Percentiles rank a stretch among this genome's conserved stretches.
Conservation (phyloP, 2,797 vertebrate species). For the Crenuchus spilurus region DNA sequence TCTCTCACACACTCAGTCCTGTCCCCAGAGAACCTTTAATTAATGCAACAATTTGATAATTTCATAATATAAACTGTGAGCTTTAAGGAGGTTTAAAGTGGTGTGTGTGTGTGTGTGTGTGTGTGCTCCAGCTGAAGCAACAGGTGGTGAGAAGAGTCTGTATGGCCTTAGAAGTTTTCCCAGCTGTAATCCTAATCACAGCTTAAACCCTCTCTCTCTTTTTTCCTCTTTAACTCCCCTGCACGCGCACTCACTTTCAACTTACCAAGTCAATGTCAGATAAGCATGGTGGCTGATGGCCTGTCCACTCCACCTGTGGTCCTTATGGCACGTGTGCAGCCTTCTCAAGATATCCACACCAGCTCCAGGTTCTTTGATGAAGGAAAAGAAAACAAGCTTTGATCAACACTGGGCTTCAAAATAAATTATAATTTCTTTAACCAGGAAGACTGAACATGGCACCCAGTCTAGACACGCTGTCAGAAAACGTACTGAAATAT, state of each 20-base stretch:
- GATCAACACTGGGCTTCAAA: too few species aligned
- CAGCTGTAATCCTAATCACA: slow-evolving; percentile 26
- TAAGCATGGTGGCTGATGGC: slow-evolving; percentile 23
- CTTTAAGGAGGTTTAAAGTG: neutral
- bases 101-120: slow-evolving; percentile 13
- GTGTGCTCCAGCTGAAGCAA: slow-evolving; percentile 18
- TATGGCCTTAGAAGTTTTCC: neutral
- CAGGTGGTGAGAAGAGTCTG: slow-evolving; percentile 30
- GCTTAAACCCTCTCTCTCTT: neutral
- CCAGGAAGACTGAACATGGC: too few species aligned
- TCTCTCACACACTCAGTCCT: too few species aligned
- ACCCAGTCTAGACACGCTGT: too few species aligned
- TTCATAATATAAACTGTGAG: too few species aligned
- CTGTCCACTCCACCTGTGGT: neutral
- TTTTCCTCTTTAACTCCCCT: neutral
- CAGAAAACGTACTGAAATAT: too few species aligned
- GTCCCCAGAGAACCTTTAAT: too few species aligned
- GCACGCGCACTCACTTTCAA: neutral
- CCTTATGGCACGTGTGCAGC: neutral
- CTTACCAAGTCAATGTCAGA: slow-evolving; percentile 48
- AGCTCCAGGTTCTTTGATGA: neutral
- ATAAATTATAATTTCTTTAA: too few species aligned
- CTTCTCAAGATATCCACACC: neutral
- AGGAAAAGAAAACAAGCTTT: neutral
- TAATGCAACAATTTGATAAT: too few species aligned